Evolutionary conservation across 2,113 vertebrate genomes (phyloP), one percentile per base, ranked within the genome.

Genomic region (Dascyllus trimaculatus): DNA sequence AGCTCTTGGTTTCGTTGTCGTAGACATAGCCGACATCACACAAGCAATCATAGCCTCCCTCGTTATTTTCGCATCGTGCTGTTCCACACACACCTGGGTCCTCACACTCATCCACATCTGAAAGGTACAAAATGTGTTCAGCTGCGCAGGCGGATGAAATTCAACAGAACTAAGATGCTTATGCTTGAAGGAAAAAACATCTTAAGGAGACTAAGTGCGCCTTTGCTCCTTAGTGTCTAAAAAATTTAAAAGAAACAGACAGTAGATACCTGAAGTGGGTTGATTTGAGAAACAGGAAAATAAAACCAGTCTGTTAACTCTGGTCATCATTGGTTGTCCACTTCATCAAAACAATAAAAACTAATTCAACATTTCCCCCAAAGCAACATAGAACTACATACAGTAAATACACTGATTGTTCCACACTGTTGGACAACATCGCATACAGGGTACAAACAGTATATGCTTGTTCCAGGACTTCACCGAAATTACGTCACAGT

Each of bases 41-140:
- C 68, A 95, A 61, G 81, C 98, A 99, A 19, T 95, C 85, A 0
- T 96, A 96, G 1, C 95, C 93, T 57, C 97, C 97, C 0, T 93
- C 56, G 17, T 93, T 87, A 86, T 99, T 99, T 84, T 86, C 87
- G 89, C 98, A 99, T 0, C 1, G 91, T 0, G 97, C 97, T 15
- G 95, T 94, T 81, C 98, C 98, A 54, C 98, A 99, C 75, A 97
- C 93, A 2, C 53, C 80, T 0, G 77, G 6, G 79, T 93, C 67
- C 85, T 85, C 22, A 38, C 98, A 99, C 91, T 99, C 98, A 1
- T 99, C 80, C 65, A 97, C 84, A 75, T 99, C 98, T 99, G 93
- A 68, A 94, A 94, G 74, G 88, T 52, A 90, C 69, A 61, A 68
- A 65, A 61, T 8, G 17, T 11, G 5, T 2, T 67, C 38, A 72